A percentile compares a stretch with the other conserved stretches of the same genome.
phyloP scores from a whole-genome alignment of 2,888 invertebrate species.

The Hedya salicella region DNA sequence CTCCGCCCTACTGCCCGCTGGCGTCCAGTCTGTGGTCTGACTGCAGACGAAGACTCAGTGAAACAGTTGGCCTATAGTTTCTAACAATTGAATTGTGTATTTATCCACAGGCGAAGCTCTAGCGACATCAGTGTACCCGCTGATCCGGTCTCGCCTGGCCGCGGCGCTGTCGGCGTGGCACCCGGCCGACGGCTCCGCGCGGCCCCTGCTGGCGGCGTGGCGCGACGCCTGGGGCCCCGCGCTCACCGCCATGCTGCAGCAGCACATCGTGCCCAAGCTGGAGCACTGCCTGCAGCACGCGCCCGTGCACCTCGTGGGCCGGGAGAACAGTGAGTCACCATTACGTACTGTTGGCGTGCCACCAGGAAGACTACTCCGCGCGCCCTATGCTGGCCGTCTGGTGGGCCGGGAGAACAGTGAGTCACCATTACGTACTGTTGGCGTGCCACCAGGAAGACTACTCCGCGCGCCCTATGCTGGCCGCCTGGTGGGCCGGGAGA shows the following conservation, averaged over 20 bases:
- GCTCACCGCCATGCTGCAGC: conserved; percentile 88
- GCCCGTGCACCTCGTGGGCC: conserved; percentile 70
- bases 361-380: conserved; percentile 97
- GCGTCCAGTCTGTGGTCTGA: too few species aligned
- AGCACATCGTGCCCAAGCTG: conserved; percentile 95
- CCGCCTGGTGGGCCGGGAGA: conserved; percentile 81
- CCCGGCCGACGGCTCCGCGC: conserved; percentile 96
- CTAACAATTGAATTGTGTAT: too few species aligned
- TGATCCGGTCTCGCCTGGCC: conserved; percentile 96
- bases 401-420: conserved; percentile 70
- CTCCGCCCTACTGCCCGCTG: too few species aligned
- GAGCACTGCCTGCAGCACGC: conserved; percentile 87
- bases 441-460: conserved; percentile 98
- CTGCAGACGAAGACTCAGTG: too few species aligned
- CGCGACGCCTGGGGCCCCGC: conserved; percentile 84
- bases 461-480: conserved; percentile 95
- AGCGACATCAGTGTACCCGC: conserved; percentile 90
- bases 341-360: conserved; percentile 94
- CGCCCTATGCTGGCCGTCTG: conserved; percentile 92
- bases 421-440: conserved; percentile 81
- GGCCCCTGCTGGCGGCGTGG: conserved; percentile 97
- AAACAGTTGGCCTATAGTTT: too few species aligned
- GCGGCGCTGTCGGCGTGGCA: conserved; percentile 97
- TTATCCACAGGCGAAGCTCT: conserved; percentile 70
- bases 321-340: conserved; percentile 64